Percentiles rank a stretch among this genome's conserved stretches.
phyloP scores from a whole-genome alignment of 2,797 vertebrate genomes.

The Neoniphon sammara region DNA sequence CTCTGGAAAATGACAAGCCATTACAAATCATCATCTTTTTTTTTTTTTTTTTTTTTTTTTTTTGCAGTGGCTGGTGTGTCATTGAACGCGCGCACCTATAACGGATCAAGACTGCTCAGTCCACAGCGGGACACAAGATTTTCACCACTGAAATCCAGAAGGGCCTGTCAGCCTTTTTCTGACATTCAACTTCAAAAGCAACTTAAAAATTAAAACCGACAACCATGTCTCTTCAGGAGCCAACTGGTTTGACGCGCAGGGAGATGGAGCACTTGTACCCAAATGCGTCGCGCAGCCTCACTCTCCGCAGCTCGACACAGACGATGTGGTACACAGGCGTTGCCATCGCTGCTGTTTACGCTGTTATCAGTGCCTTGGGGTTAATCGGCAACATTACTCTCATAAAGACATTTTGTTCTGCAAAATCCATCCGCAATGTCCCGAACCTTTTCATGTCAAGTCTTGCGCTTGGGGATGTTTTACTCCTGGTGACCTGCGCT shows the following conservation, averaged over 20 bases:
- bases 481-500: slow-evolving; percentile 93
- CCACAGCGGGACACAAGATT: too few species aligned
- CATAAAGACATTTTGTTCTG: slow-evolving; percentile 93
- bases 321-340: slow-evolving; percentile 84
- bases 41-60: too few species aligned
- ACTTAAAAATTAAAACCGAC: background rate
- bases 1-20: too few species aligned
- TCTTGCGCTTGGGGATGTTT: slow-evolving; percentile 92
- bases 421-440: slow-evolving; percentile 91
- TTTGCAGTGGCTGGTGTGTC: too few species aligned
- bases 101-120: too few species aligned
- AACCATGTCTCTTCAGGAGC: slow-evolving; percentile 12
- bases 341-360: slow-evolving; percentile 89
- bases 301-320: slow-evolving; percentile 18
- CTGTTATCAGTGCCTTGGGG: slow-evolving; percentile 89
- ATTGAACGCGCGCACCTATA: too few species aligned
- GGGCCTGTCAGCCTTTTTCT: background rate
- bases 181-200: background rate
- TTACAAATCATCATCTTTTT: too few species aligned
- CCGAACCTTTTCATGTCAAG: slow-evolving; percentile 97
- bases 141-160: too few species aligned
- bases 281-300: slow-evolving; percentile 51
- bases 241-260: background rate
- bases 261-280: slow-evolving; percentile 32
- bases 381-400: slow-evolving; percentile 94